phyloP scores from a whole-genome alignment of 2,797 vertebrate genomes.

The Chromobotia macracanthus region DNA sequence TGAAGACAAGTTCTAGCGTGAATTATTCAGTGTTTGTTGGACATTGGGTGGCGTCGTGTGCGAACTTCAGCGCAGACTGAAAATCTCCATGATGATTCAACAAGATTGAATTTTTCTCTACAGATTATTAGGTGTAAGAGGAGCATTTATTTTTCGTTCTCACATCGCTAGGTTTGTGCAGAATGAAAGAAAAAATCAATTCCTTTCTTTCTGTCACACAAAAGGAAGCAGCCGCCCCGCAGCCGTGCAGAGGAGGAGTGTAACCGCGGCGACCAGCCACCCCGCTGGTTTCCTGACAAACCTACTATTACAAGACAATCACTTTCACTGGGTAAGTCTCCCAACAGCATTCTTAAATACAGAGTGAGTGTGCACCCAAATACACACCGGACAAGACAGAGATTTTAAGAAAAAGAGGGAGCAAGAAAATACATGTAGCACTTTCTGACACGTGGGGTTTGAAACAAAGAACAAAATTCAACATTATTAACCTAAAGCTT shows the following conservation, averaged over 20 bases:
- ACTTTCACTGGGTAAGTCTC: slow-evolving; percentile 30
- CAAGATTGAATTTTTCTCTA: not conserved
- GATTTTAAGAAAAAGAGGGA: slow-evolving; percentile 7
- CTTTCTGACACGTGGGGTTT: not conserved
- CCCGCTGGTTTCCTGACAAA: slow-evolving; percentile 75
- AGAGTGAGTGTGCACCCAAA: slow-evolving; percentile 12
- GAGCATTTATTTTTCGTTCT: slow-evolving; percentile 25
- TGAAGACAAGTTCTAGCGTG: slow-evolving; percentile 23
- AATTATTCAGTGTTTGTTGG: slow-evolving; percentile 43
- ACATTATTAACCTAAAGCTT: not conserved
- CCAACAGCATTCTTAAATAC: slow-evolving; percentile 36
- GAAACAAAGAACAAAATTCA: not conserved
- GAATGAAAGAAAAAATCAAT: not conserved
- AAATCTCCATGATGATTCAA: not conserved
- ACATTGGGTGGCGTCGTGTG: slow-evolving; percentile 1
- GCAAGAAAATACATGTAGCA: not conserved
- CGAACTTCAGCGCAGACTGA: slow-evolving; percentile 10
- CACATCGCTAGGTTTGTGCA: slow-evolving; percentile 2
- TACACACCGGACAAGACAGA: not conserved
- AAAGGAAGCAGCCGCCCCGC: slow-evolving; percentile 32
- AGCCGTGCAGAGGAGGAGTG: slow-evolving; percentile 20
- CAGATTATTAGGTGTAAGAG: slow-evolving; percentile 35
- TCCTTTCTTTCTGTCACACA: slow-evolving; percentile 4
- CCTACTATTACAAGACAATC: slow-evolving; percentile 64
- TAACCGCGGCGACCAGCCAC: slow-evolving; percentile 61